Evolutionary conservation across 1,140 invertebrate genomes (phyloP).

Genomic region (Eupristina koningsbergeri): DNA sequence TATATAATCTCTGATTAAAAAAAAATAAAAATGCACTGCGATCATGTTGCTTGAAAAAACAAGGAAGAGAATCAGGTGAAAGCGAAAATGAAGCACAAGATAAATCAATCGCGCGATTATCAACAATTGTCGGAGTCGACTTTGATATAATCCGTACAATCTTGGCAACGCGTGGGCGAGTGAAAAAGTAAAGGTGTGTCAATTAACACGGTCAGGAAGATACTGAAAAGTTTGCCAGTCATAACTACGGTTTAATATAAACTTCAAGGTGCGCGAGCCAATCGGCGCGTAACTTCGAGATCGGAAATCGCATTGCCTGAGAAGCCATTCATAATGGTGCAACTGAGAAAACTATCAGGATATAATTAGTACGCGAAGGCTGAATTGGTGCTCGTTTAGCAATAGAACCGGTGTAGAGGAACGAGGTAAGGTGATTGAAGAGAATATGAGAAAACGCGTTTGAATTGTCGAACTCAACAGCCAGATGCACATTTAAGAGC

Average conservation of each 20-base stretch:
- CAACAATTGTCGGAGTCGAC: too few relatives aligned
- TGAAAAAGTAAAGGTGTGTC: neutral
- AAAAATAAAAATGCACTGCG: neutral
- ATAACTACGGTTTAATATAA: conserved; percentile 69
- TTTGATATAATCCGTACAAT: neutral
- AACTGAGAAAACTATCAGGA: conserved; percentile 33
- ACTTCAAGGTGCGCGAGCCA: conserved; percentile 59
- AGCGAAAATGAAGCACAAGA: neutral
- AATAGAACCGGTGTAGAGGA: too few relatives aligned
- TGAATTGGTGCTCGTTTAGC: conserved; percentile 60
- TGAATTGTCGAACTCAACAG: too few relatives aligned
- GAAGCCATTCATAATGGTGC: neutral
- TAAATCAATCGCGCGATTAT: neutral
- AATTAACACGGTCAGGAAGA: conserved; percentile 49
- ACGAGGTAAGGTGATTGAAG: neutral
- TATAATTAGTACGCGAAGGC: conserved; percentile 70
- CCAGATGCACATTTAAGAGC: too few relatives aligned
- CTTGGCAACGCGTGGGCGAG: neutral
- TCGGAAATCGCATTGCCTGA: conserved; percentile 38
- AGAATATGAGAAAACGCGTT: too few relatives aligned
- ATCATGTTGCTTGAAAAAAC: neutral
- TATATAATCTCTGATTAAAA: neutral
- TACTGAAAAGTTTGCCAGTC: conserved; percentile 60
- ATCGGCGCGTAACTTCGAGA: conserved; percentile 37
- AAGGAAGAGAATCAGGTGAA: neutral